Evolutionary conservation across 2,797 vertebrate species (phyloP).

Genomic region (Sternotherus odoratus): DNA sequence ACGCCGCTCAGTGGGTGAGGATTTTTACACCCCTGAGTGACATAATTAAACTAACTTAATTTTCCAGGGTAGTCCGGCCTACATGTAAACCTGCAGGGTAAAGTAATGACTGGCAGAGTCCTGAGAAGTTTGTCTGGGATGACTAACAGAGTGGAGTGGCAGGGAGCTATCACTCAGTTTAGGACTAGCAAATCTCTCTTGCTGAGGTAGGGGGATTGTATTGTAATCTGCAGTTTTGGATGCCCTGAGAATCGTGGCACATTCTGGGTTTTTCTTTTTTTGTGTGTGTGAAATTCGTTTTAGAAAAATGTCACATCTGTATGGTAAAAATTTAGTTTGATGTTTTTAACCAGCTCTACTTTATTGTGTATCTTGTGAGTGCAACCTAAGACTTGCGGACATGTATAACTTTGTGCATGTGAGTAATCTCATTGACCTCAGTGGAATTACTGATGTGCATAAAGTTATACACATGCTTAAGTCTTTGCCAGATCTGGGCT

Average conservation of each 20-base stretch:
- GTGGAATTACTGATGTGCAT: rapidly evolving
- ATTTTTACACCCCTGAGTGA: not conserved
- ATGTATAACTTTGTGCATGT: not conserved
- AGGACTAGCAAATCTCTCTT: not conserved
- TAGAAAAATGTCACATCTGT: not conserved
- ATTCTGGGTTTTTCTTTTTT: not conserved
- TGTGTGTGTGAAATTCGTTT: not conserved
- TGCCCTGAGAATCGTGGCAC: not conserved
- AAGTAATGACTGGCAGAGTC: not conserved
- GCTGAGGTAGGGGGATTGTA: too few species aligned
- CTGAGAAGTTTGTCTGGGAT: not conserved
- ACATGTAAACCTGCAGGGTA: not conserved
- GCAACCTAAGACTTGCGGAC: not conserved
- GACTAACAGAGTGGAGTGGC: not conserved
- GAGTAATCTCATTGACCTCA: not conserved
- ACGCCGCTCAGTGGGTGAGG: not conserved
- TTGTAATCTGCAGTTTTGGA: not conserved
- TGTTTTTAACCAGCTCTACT: not conserved
- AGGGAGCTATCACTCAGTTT: too few species aligned
- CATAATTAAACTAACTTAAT: not conserved
- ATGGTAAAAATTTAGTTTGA: not conserved
- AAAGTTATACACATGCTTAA: not conserved
- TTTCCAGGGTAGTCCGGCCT: not conserved
- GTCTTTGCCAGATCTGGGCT: not conserved
- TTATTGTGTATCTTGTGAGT: not conserved